These are phyloP conservation scores for Heliornis fulica DNA, from an alignment of 2,113 vertebrate species.

Conservation along the genomic window DNA sequence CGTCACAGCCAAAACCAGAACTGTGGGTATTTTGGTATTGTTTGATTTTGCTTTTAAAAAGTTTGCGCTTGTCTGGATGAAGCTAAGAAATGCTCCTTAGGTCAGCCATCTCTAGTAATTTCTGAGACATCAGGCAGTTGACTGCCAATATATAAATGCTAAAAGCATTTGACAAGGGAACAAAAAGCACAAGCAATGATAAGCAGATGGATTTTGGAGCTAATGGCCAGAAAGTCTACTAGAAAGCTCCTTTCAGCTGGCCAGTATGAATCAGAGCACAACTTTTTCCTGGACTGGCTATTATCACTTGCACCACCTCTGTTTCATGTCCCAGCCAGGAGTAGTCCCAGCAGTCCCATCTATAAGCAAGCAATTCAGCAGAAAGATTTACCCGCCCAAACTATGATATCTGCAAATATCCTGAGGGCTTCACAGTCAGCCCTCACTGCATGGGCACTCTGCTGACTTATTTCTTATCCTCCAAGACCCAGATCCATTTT, in stretches of 20 bases:
- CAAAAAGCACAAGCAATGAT: conserved; percentile 2
- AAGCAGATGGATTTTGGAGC: conserved; percentile 20
- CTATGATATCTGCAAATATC: background rate
- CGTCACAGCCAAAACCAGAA: background rate
- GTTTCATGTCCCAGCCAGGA: background rate
- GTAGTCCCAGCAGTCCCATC: background rate
- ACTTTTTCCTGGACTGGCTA: conserved; percentile 7
- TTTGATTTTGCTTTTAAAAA: conserved; percentile 42
- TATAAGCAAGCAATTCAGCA: background rate
- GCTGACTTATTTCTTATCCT: background rate
- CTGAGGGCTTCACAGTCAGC: background rate
- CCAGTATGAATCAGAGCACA: background rate
- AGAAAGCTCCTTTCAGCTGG: background rate
- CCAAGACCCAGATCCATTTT: background rate
- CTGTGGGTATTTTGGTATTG: conserved; percentile 26
- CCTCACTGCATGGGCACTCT: background rate
- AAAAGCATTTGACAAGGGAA: conserved; percentile 35
- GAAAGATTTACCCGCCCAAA: background rate
- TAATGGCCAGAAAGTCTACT: background rate
- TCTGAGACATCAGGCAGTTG: conserved; percentile 12
- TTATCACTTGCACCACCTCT: background rate
- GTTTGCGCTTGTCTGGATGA: conserved; percentile 39
- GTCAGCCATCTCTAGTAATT: background rate
- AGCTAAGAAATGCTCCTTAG: conserved; percentile 1
- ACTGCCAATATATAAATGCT: conserved; percentile 41